Evolutionary conservation across 2,888 invertebrate species (phyloP).

Genomic region (Cylindroiulus punctatus): DNA sequence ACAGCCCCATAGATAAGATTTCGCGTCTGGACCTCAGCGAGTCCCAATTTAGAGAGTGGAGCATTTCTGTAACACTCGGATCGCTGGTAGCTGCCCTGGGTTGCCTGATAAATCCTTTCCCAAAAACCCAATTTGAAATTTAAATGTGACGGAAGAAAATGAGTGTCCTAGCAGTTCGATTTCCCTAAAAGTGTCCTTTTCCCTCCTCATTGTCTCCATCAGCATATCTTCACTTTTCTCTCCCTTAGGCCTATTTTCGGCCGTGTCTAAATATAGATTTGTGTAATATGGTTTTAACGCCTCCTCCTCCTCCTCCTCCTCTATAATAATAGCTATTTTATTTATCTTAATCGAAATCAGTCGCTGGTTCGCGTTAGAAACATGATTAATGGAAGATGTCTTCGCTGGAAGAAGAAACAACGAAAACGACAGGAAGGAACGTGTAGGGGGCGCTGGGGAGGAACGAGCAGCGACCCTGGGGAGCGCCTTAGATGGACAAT

Average conservation of each 20-base stretch:
- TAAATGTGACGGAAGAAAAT: not conserved
- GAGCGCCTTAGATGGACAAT: no score
- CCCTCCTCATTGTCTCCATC: not conserved
- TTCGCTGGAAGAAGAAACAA: not conserved
- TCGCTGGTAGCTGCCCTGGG: no score
- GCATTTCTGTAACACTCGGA: no score
- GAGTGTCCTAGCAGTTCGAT: not conserved
- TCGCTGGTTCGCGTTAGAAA: not conserved
- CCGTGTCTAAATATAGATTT: conserved; percentile 1
- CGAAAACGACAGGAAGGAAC: not conserved
- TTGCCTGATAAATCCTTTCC: no score
- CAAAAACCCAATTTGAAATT: not conserved
- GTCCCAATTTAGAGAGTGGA: no score
- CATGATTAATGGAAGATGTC: conserved; percentile 18
- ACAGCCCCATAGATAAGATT: no score
- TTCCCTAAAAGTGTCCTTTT: no score
- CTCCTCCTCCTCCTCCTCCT: not conserved
- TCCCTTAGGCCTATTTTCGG: not conserved
- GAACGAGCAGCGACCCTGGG: not conserved
- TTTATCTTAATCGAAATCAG: conserved; percentile 18
- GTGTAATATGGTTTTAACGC: not conserved
- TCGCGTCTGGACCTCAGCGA: no score
- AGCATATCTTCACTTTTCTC: not conserved
- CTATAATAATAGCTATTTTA: conserved; percentile 18
- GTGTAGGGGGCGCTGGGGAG: not conserved